Base-by-base conservation (phyloP, 2,888 invertebrate species). In the Platypus cylindrus region DNA sequence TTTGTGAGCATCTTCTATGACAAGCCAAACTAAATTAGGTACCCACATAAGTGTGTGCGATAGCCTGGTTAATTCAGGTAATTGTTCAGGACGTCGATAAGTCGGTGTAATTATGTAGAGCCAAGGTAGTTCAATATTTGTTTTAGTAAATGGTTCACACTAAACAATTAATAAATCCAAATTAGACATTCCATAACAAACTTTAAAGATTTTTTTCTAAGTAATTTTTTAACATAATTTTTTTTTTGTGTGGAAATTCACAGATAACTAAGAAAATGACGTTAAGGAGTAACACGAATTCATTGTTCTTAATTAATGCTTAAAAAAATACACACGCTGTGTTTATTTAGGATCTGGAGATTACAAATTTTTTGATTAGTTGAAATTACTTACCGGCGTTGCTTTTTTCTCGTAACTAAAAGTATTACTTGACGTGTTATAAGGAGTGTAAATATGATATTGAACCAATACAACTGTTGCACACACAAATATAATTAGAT, bases 21-120 rank as follows among this genome's bases (percentile, higher is more conserved):
- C 67, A 45, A 95, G 78, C 95, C 95, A 95, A 56, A 90, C 83
- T 38, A 95, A 68, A 58, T 87, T 85, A 41, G 84, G 81, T 38
- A 91, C 77, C 48, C 84, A 71, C 68, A 81, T 75, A 43, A 95
- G 71, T 2, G 90, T 81, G 54, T 94, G 86, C 5, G 85, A 80
- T 37, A 95, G 62, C 55, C 94, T 78, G 22, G 82, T 85, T 38
- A 89, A 61, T 56, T 87, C 86, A 5, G 87, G 77, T 51, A 80
- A 69, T 60, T 87, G 86, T 54, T 81, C 79, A 20, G 79, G 73
- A 48, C 82, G 67, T 44, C 71, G 66, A 55, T 78, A 79, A 22
- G 83, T 83, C 40, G 83, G 82, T 38, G 83, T 83, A 38, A 84
- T 72, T 45, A 76, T 69, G 52, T 73, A 76, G 45, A 76, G 52